These are phyloP conservation scores for Sipha maydis DNA, from an alignment of 2,888 invertebrate genomes.

Conservation along the genomic window DNA sequence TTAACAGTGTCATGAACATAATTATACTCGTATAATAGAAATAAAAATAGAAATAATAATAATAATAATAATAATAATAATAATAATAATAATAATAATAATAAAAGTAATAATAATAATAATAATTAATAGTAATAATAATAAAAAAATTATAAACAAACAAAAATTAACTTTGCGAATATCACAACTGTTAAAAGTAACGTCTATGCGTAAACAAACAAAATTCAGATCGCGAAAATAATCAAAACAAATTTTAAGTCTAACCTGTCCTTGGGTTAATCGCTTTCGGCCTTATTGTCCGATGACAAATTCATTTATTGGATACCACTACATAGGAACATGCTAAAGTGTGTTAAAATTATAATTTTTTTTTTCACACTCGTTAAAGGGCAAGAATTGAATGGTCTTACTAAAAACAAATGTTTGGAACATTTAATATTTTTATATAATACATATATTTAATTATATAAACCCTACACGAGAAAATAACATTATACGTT, in stretches of 20 bases:
- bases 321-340: constrained; percentile 58
- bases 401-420: constrained; percentile 30
- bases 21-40: constrained; percentile 38
- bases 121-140: constrained; percentile 41
- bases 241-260: constrained; percentile 49
- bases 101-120: not conserved
- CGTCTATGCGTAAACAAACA: constrained; percentile 49
- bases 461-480: constrained; percentile 7
- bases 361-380: constrained; percentile 9
- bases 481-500: not conserved
- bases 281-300: constrained; percentile 30
- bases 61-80: constrained; percentile 17
- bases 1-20: constrained; percentile 22
- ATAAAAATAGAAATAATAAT: constrained; percentile 39
- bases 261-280: constrained; percentile 46
- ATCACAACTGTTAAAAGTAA: constrained; percentile 59
- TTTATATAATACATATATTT: not conserved
- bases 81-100: constrained; percentile 48
- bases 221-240: constrained; percentile 49
- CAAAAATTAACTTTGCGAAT: constrained; percentile 60
- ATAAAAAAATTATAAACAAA: constrained; percentile 53
- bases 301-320: constrained; percentile 28
- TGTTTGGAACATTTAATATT: not conserved
- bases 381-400: constrained; percentile 18
- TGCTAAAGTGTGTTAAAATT: constrained; percentile 45